Conservation (phyloP, 2,113 vertebrate genomes). For the Maylandia zebra region DNA sequence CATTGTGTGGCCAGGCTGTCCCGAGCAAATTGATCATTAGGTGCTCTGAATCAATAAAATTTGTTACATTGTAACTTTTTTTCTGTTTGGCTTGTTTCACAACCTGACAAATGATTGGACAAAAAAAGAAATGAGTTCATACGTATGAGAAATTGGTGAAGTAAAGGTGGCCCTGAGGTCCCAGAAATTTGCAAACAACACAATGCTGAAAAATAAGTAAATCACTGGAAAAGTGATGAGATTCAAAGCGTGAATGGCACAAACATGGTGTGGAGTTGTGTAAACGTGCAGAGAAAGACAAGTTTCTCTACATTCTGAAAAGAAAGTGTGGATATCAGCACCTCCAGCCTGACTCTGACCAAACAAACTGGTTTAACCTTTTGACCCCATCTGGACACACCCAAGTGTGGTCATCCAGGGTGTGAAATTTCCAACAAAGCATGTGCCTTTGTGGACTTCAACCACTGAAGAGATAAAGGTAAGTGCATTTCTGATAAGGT, state of each 20-base stretch:
- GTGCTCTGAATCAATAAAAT: constrained; percentile 40
- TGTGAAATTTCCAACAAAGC: not conserved
- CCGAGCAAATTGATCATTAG: not conserved
- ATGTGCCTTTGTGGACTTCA: not conserved
- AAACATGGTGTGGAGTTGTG: not conserved
- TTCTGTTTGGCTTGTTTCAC: not conserved
- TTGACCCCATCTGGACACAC: not conserved
- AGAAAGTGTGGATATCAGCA: not conserved
- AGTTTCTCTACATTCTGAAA: not conserved
- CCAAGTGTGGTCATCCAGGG: not conserved
- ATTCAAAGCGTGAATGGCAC: not conserved
- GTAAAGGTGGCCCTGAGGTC: not conserved
- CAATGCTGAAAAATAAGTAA: not conserved
- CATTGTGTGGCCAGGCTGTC: not conserved
- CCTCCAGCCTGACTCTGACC: not conserved
- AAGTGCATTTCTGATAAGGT: not conserved
- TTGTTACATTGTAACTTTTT: not conserved
- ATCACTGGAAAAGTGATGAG: not conserved
- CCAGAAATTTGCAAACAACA: not conserved
- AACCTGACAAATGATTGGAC: not conserved
- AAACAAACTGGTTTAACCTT: not conserved
- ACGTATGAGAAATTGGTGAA: not conserved
- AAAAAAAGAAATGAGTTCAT: not conserved
- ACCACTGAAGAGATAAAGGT: not conserved
- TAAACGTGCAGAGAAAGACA: fast-evolving